phyloP scores from a whole-genome alignment of 2,888 invertebrate species.

The Anthophora plumipes region DNA sequence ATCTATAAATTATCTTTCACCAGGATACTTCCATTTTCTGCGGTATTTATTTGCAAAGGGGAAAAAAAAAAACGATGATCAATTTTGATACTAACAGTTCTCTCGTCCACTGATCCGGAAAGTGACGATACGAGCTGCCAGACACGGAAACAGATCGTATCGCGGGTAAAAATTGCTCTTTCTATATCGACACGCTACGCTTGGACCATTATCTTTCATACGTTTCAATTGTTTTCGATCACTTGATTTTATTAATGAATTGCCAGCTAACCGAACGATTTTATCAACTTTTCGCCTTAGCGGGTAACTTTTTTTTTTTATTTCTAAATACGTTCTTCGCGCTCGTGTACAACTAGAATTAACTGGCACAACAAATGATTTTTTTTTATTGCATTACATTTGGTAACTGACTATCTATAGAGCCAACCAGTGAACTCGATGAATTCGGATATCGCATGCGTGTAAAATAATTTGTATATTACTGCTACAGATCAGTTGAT shows the following conservation, averaged over 20 bases:
- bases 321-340: not conserved
- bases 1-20: conserved; percentile 60
- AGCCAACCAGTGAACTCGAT: too few species aligned
- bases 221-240: conserved; percentile 37
- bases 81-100: conserved; percentile 63
- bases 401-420: too few species aligned
- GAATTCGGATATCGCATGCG: too few species aligned
- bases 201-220: conserved; percentile 38
- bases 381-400: too few species aligned
- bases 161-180: conserved; percentile 64
- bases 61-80: conserved; percentile 53
- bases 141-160: conserved; percentile 65
- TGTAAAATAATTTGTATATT: too few species aligned
- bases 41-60: conserved; percentile 60
- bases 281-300: not conserved
- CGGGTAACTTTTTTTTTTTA: not conserved
- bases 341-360: not conserved
- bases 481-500: too few species aligned
- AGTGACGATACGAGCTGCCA: conserved; percentile 66
- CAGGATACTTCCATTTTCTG: conserved; percentile 53
- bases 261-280: conserved; percentile 5
- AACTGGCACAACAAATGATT: not conserved
- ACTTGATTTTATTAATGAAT: conserved; percentile 38
- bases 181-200: conserved; percentile 16
- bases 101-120: conserved; percentile 71